Evolutionary conservation across 2,888 invertebrate genomes (phyloP).

Genomic region (Sericinus montela): DNA sequence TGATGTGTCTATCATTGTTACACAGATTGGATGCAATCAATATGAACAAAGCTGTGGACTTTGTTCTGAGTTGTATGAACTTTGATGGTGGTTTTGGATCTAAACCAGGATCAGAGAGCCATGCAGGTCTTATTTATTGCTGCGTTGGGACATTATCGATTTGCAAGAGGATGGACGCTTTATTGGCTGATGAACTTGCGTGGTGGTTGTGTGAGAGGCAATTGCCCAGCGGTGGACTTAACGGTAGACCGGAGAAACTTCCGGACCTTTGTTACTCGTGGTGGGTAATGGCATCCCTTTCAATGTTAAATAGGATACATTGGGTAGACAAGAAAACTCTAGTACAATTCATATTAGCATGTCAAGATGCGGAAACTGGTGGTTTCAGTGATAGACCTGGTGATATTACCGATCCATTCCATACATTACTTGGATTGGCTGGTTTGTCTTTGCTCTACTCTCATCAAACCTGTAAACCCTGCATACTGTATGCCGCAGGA

Average conservation of each 20-base stretch:
- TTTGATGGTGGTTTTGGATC: conserved; percentile 99
- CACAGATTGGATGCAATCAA: conserved; percentile 90
- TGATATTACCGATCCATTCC: conserved; percentile 98
- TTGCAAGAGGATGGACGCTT: conserved; percentile 87
- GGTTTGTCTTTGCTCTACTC: conserved; percentile 89
- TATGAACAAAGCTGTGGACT: conserved; percentile 90
- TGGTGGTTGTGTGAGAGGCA: conserved; percentile 99
- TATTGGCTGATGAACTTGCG: conserved; percentile 92
- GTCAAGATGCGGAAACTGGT: conserved; percentile 95
- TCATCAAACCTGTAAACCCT: conserved; percentile 92
- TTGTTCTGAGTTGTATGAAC: conserved; percentile 96
- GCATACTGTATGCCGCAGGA: conserved; percentile 98
- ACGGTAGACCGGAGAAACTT: conserved; percentile 98
- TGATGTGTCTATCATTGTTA: conserved; percentile 76
- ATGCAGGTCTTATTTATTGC: conserved; percentile 97
- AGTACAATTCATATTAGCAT: conserved; percentile 90
- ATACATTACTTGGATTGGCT: conserved; percentile 97
- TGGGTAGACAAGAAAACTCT: conserved; percentile 94
- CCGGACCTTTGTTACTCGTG: conserved; percentile 99
- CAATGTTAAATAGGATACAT: conserved; percentile 94
- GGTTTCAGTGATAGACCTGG: conserved; percentile 99
- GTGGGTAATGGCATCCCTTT: conserved; percentile 98
- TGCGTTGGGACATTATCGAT: conserved; percentile 95
- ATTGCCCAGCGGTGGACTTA: conserved; percentile 96
- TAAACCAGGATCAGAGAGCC: conserved; percentile 97